Evolutionary conservation across 53 echinoderm and acorn worm genomes (phyloP).

Genomic region (Crossaster papposus): DNA sequence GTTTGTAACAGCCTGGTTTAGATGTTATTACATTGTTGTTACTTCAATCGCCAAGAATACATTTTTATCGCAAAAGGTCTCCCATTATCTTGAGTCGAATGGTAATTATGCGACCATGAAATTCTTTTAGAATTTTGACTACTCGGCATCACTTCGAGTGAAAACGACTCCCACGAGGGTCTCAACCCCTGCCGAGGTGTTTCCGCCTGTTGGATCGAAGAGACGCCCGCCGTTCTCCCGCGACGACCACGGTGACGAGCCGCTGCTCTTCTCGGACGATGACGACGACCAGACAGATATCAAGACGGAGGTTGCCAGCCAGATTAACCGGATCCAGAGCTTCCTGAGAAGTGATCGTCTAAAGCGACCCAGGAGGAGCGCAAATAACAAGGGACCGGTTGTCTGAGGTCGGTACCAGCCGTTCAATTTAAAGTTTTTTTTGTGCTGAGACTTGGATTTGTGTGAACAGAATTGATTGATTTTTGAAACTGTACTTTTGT

Average conservation of each 20-base stretch:
- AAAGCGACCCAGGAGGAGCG: constrained; percentile 49
- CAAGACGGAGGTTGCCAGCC: constrained; percentile 67
- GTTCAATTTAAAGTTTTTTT: no score
- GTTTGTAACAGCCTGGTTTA: no score
- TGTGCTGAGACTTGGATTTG: no score
- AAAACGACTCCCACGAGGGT: background rate
- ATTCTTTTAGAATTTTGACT: constrained; percentile 11
- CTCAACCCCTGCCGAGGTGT: background rate
- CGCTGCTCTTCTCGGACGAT: constrained; percentile 64
- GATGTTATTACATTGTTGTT: no score
- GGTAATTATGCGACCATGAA: background rate
- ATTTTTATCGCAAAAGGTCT: no score
- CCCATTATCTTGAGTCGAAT: no score
- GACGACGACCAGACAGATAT: constrained; percentile 60
- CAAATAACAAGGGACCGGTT: constrained; percentile 16
- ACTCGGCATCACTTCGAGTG: background rate
- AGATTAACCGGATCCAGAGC: constrained; percentile 71
- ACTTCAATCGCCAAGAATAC: no score
- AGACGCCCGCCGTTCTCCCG: background rate
- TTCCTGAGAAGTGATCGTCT: constrained; percentile 74
- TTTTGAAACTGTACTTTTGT: no score
- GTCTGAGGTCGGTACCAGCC: background rate
- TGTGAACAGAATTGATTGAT: no score
- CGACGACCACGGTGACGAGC: background rate
- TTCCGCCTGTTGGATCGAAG: constrained; percentile 23